Evolutionary conservation across 2,888 invertebrate genomes (phyloP).

Genomic region (Petrolisthes manimaculis): DNA sequence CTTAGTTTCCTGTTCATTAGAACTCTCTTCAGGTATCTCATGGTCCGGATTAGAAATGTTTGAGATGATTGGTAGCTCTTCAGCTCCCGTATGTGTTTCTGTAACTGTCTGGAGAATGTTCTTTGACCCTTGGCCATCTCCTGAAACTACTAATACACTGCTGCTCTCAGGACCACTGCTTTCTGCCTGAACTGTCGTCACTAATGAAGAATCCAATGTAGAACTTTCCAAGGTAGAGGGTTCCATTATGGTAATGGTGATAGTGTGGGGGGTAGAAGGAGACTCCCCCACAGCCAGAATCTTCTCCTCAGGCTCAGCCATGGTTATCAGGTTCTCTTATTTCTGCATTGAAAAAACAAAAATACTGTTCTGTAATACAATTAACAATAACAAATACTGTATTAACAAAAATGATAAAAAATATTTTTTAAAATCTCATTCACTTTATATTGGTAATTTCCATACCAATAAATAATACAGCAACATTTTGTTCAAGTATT

Average conservation of each 20-base stretch:
- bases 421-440: neutral
- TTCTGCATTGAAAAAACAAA: neutral
- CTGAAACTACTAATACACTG: constrained; percentile 35
- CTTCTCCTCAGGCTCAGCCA: constrained; percentile 41
- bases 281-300: constrained; percentile 30
- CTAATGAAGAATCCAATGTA: constrained; percentile 25
- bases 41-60: constrained; percentile 43
- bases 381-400: neutral
- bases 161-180: constrained; percentile 17
- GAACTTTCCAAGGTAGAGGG: constrained; percentile 39
- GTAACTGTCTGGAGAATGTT: constrained; percentile 47
- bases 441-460: neutral
- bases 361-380: neutral
- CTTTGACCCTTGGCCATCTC: constrained; percentile 10
- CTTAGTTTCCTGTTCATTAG: constrained; percentile 36
- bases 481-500: too few species aligned
- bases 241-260: constrained; percentile 58
- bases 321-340: neutral
- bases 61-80: constrained; percentile 51
- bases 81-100: constrained; percentile 52
- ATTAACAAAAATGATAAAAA: too few species aligned
- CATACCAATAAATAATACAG: too few species aligned
- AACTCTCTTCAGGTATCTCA: constrained; percentile 3
- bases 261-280: constrained; percentile 47
- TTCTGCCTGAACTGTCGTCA: constrained; percentile 33